Evolutionary conservation across 2,113 vertebrate genomes (phyloP).

Genomic region (Larimichthys crocea): DNA sequence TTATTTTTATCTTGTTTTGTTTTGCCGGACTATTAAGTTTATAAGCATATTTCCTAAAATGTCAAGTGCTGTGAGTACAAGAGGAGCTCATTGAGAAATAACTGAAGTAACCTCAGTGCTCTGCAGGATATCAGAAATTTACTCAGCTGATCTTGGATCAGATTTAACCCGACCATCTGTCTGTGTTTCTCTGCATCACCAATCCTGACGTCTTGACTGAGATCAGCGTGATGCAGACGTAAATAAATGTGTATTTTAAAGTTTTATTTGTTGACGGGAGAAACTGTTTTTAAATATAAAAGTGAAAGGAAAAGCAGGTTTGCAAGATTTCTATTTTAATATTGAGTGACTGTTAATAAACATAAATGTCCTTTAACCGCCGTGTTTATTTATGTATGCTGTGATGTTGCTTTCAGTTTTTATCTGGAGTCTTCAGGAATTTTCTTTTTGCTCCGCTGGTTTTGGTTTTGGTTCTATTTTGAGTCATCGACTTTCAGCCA

Average conservation of each 20-base stretch:
- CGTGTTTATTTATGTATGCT: background rate
- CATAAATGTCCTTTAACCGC: background rate
- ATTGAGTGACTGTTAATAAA: conserved; percentile 57
- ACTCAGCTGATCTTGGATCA: conserved; percentile 42
- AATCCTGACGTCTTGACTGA: background rate
- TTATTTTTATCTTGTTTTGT: background rate
- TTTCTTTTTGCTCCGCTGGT: background rate
- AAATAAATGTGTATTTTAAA: background rate
- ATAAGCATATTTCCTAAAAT: background rate
- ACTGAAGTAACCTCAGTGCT: conserved; percentile 8
- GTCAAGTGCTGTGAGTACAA: background rate
- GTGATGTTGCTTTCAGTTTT: conserved; percentile 14
- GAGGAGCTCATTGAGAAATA: background rate
- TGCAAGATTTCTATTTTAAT: background rate
- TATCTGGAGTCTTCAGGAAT: background rate
- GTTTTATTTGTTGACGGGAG: background rate
- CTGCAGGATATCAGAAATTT: conserved; percentile 5
- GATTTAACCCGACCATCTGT: background rate
- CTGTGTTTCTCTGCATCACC: conserved; percentile 14
- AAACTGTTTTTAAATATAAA: background rate
- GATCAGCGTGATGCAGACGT: background rate
- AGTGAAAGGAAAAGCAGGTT: too few species aligned
- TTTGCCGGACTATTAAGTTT: background rate
- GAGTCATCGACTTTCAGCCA: background rate
- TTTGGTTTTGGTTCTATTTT: conserved; percentile 34